phyloP scores from a whole-genome alignment of 1,140 invertebrate species.

The Arctopsyche grandis region DNA sequence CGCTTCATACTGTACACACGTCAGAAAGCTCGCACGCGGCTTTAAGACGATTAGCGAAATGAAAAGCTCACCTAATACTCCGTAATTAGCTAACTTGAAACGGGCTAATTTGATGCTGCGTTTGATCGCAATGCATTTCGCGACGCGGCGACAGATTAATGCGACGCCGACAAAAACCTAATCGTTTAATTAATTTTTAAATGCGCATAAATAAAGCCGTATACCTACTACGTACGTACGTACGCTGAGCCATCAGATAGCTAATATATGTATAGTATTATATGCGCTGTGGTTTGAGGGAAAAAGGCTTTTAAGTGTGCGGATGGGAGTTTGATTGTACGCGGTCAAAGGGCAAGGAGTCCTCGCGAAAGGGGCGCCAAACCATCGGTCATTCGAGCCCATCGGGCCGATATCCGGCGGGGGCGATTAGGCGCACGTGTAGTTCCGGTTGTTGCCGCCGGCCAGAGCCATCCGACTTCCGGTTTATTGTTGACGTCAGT shows the following conservation, averaged over 20 bases:
- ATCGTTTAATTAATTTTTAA: no score
- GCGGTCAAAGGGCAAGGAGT: not conserved
- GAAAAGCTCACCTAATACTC: constrained; percentile 33
- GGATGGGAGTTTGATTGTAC: not conserved
- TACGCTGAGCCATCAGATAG: no score
- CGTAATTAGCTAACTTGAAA: constrained; percentile 43
- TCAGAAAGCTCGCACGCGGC: not conserved
- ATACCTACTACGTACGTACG: no score
- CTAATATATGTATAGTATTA: not conserved
- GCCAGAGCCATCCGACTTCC: constrained; percentile 36
- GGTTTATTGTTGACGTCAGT: constrained; percentile 47
- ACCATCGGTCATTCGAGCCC: not conserved
- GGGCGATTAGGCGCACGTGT: not conserved
- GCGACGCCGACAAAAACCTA: no score
- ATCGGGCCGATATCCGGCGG: not conserved
- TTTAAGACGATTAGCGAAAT: constrained; percentile 44
- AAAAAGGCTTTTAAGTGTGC: not conserved
- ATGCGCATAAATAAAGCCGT: no score
- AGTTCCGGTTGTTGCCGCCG: constrained; percentile 9
- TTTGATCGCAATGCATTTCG: no score
- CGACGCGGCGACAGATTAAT: no score
- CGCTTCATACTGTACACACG: no score
- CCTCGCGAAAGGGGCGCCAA: not conserved
- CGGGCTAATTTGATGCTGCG: no score
- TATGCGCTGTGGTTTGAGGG: not conserved